A percentile compares a stretch with the other conserved stretches of the same genome.
These are phyloP conservation scores for Kuschelorhynchus macadamiae DNA, from an alignment of 2,888 invertebrate genomes.

Conservation along the genomic window DNA sequence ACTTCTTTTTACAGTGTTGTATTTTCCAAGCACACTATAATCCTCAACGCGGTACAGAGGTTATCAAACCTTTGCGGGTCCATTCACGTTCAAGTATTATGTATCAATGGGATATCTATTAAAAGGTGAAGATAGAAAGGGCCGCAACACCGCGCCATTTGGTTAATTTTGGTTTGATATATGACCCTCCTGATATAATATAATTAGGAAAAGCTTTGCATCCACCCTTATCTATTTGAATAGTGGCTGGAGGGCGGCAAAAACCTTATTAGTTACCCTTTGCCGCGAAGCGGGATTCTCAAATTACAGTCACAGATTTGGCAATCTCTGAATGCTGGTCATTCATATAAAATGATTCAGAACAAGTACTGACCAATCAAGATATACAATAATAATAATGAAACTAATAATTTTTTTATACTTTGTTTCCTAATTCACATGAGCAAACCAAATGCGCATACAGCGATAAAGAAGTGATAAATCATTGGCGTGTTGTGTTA, in stretches of 20 bases:
- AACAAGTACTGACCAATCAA: no score
- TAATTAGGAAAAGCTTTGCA: slow-evolving; percentile 68
- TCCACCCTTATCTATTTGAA: slow-evolving; percentile 69
- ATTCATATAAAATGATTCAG: slow-evolving; percentile 6
- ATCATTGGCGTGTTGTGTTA: no score
- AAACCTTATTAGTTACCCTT: slow-evolving; percentile 69
- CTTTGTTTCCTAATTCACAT: no score
- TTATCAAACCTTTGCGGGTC: slow-evolving; percentile 5
- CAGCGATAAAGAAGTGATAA: no score
- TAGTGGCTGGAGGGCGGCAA: slow-evolving; percentile 68
- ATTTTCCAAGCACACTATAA: no score
- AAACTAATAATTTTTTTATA: no score
- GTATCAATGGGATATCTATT: slow-evolving; percentile 40
- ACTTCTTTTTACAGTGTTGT: no score
- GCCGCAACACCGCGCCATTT: slow-evolving; percentile 56
- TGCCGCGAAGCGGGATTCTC: slow-evolving; percentile 58
- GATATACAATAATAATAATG: no score
- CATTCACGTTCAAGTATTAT: slow-evolving; percentile 13
- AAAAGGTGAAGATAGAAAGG: slow-evolving; percentile 57
- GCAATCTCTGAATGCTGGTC: slow-evolving; percentile 50
- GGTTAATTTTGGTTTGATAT: slow-evolving; percentile 67
- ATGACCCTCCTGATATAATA: slow-evolving; percentile 69
- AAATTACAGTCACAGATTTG: slow-evolving; percentile 62
- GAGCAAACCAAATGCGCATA: no score
- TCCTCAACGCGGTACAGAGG: no score